phyloP scores from a whole-genome alignment of 2,113 vertebrate genomes.

The Saccopteryx bilineata region DNA sequence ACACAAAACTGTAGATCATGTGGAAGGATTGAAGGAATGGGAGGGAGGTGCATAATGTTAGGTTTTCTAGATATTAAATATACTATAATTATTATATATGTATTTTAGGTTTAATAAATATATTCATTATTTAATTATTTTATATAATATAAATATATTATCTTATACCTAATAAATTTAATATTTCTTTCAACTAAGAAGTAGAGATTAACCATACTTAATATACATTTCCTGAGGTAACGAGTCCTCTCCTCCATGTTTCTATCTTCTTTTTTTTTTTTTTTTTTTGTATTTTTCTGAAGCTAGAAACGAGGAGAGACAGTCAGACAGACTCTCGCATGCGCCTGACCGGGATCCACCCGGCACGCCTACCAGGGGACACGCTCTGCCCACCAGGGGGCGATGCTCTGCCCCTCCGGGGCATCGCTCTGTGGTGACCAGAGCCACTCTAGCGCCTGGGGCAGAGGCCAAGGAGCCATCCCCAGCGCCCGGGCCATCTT shows the following conservation, averaged over 20 bases:
- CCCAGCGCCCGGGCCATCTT: no score
- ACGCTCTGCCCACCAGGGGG: no score
- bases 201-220: neutral
- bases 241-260: neutral
- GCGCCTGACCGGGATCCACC: no score
- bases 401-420: no score
- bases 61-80: neutral
- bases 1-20: neutral
- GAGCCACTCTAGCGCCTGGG: no score
- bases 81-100: neutral
- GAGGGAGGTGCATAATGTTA: neutral
- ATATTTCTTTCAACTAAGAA: conserved; percentile 12
- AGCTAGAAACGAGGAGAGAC: no score
- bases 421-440: no score
- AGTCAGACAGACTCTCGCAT: no score
- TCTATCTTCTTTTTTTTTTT: conserved; percentile 13
- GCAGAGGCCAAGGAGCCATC: no score
- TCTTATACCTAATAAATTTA: conserved; percentile 18
- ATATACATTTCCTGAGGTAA: neutral
- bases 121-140: neutral
- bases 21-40: neutral
- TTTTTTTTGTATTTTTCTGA: no score
- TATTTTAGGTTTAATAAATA: neutral
- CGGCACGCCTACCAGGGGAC: no score
- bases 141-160: neutral